Evolutionary conservation across 1,140 invertebrate species (phyloP).

Genomic region (Brachionus asplanchnoidis): DNA sequence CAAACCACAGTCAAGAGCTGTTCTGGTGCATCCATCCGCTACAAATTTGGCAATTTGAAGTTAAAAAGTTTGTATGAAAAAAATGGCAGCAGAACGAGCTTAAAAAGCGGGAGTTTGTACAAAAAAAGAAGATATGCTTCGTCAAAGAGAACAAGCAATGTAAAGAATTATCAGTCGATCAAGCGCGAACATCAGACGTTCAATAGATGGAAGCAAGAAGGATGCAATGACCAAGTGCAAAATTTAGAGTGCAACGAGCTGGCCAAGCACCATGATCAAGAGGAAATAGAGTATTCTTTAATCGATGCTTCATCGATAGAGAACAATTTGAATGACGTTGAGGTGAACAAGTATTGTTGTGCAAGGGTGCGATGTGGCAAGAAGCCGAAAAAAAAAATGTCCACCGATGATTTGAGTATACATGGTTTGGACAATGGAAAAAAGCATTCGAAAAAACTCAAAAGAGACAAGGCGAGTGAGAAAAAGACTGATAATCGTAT

Average conservation of each 20-base stretch:
- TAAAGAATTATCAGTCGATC: not conserved
- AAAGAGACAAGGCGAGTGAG: not conserved
- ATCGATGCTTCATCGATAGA: constrained; percentile 3
- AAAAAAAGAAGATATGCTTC: not conserved
- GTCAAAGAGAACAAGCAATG: not conserved
- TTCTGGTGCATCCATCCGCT: not conserved
- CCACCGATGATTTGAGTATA: not conserved
- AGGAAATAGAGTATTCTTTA: constrained; percentile 24
- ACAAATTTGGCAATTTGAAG: not conserved
- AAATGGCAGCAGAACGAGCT: not conserved
- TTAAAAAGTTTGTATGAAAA: not conserved
- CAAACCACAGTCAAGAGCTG: not conserved
- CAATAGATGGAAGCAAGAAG: not conserved
- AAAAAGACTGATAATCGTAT: not conserved
- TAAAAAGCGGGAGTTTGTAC: not conserved
- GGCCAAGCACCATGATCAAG: not conserved
- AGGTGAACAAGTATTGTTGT: not conserved
- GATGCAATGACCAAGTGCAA: not conserved
- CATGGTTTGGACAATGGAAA: not conserved
- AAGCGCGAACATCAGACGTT: not conserved
- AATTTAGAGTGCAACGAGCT: not conserved
- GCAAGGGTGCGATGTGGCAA: not conserved
- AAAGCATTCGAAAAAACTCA: not conserved
- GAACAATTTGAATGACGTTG: constrained; percentile 14
- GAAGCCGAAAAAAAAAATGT: not conserved